phyloP scores from a whole-genome alignment of 2,113 vertebrate genomes.

The Turdus rufiventris region DNA sequence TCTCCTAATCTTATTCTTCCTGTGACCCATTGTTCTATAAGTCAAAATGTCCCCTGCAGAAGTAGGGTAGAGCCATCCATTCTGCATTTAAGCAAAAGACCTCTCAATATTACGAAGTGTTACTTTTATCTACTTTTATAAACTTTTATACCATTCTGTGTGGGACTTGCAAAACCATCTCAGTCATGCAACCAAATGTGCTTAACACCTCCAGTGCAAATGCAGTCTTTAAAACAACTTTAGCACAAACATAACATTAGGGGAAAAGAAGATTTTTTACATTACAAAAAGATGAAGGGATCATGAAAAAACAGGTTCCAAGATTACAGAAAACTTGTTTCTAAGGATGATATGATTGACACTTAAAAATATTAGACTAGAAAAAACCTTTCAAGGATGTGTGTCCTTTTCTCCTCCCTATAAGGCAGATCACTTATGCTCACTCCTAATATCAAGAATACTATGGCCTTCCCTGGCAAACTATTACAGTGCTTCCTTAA shows the following conservation, averaged over 20 bases:
- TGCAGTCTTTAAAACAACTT: not conserved
- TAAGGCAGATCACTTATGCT: not conserved
- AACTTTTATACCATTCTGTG: not conserved
- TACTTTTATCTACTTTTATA: not conserved
- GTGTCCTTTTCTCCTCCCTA: not conserved
- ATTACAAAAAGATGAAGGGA: not conserved
- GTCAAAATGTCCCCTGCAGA: not conserved
- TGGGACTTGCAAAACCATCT: not conserved
- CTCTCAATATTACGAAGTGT: not conserved
- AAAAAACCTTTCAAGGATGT: not conserved
- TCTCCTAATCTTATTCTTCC: not conserved
- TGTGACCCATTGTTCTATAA: not conserved
- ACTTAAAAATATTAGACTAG: not conserved
- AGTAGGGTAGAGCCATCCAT: not conserved
- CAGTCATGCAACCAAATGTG: not conserved
- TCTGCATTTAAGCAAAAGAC: not conserved
- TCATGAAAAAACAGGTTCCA: fast-evolving
- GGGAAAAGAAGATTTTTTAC: not conserved
- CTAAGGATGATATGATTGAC: not conserved
- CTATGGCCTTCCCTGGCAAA: not conserved
- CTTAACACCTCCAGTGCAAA: not conserved
- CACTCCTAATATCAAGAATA: not conserved
- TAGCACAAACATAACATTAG: not conserved
- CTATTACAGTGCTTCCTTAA: not conserved
- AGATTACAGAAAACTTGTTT: not conserved